phyloP scores from a whole-genome alignment of 2,113 vertebrate species.

The Anser brachyrhynchus region DNA sequence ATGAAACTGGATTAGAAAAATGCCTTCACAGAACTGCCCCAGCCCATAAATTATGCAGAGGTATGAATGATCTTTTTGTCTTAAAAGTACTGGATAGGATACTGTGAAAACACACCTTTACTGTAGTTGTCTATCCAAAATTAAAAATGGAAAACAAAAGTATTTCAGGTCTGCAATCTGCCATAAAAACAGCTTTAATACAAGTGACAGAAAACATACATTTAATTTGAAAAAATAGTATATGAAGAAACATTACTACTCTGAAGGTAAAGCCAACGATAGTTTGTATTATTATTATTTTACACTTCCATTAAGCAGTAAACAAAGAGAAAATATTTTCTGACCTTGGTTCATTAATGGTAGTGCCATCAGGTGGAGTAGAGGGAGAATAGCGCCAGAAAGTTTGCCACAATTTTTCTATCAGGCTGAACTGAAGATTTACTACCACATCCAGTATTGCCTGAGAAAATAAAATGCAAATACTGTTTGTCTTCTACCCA shows the following conservation, averaged over 20 bases:
- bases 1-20: conserved; percentile 5
- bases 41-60: conserved; percentile 15
- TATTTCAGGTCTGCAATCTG: conserved; percentile 25
- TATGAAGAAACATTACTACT: conserved; percentile 45
- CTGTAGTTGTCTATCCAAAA: neutral
- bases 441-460: conserved; percentile 87
- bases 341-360: conserved; percentile 81
- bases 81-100: neutral
- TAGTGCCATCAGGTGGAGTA: conserved; percentile 80
- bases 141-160: neutral
- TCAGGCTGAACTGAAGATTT: conserved; percentile 87
- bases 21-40: conserved; percentile 9
- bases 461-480: conserved; percentile 61
- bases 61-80: conserved; percentile 24
- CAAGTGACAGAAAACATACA: neutral
- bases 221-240: conserved; percentile 27
- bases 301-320: neutral
- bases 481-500: neutral
- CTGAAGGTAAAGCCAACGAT: neutral
- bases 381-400: conserved; percentile 87
- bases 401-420: conserved; percentile 88
- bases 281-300: neutral
- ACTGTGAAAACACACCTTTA: neutral
- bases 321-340: conserved; percentile 13
- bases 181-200: neutral